phyloP scores from a whole-genome alignment of 2,888 invertebrate genomes.

The Nemurella pictetii region DNA sequence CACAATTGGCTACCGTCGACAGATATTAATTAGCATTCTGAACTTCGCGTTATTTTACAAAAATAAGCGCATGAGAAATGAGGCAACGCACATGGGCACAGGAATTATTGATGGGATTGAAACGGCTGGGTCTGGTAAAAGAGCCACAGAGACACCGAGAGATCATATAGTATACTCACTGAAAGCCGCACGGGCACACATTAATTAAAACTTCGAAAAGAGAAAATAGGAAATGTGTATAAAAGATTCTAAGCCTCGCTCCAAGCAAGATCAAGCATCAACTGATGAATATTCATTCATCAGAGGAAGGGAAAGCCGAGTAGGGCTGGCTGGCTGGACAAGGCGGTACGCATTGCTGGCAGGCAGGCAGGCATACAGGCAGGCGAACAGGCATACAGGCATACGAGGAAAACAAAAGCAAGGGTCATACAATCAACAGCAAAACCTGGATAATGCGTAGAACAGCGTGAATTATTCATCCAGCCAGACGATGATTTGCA shows the following conservation, averaged over 20 bases:
- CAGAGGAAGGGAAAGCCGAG: neutral
- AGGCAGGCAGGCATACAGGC: no score
- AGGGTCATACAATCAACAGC: slow-evolving; percentile 24
- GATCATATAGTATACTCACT: neutral
- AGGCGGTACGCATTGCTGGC: neutral
- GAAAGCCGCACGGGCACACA: neutral
- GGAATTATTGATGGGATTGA: neutral
- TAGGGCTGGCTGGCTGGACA: neutral
- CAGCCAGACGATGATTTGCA: neutral
- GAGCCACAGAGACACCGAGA: neutral
- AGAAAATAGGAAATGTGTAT: slow-evolving; percentile 32
- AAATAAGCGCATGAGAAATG: neutral
- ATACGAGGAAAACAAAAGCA: slow-evolving; percentile 1
- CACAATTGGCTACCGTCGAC: neutral
- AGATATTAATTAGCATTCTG: neutral
- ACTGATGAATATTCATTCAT: slow-evolving; percentile 25
- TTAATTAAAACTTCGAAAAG: slow-evolving; percentile 34
- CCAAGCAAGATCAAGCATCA: slow-evolving; percentile 12
- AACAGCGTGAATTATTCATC: slow-evolving; percentile 22
- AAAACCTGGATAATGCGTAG: neutral
- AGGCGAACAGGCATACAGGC: neutral
- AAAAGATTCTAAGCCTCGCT: slow-evolving; percentile 14
- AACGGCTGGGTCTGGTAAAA: neutral
- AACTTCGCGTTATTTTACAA: slow-evolving; percentile 2
- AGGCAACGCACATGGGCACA: neutral